These are phyloP conservation scores for Clinocottus analis DNA, from an alignment of 2,113 vertebrate genomes.

Conservation along the genomic window DNA sequence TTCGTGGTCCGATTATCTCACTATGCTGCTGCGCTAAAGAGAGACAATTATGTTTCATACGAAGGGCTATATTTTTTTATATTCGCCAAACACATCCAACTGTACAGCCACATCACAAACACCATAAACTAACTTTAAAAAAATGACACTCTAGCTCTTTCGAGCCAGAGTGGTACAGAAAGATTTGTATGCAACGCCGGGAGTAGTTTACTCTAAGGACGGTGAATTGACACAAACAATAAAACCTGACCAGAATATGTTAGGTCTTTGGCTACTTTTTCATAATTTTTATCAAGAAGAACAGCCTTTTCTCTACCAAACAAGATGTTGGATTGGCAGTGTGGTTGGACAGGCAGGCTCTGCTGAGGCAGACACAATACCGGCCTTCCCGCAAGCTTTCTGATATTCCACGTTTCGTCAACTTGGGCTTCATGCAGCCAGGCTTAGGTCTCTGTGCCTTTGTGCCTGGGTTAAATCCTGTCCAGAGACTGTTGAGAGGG, in stretches of 20 bases:
- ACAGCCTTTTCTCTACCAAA: slow-evolving; percentile 1
- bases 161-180: not conserved
- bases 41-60: not conserved
- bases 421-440: slow-evolving; percentile 45
- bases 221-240: not conserved
- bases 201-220: not conserved
- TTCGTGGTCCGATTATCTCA: not conserved
- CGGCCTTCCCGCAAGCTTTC: not conserved
- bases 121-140: not conserved
- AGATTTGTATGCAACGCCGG: not conserved
- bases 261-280: not conserved
- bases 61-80: not conserved
- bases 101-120: not conserved
- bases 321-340: slow-evolving; percentile 20
- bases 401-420: slow-evolving; percentile 18
- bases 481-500: slow-evolving; percentile 42
- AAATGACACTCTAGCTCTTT: not conserved
- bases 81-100: not conserved
- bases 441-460: slow-evolving; percentile 33
- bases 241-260: slow-evolving; percentile 3
- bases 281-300: not conserved
- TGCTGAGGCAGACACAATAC: slow-evolving; percentile 20
- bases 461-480: slow-evolving; percentile 58
- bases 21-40: not conserved
- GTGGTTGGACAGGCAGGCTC: slow-evolving; percentile 6